Base-by-base conservation (phyloP, 2,888 invertebrate species). In the Eudasyphora cyanicolor region DNA sequence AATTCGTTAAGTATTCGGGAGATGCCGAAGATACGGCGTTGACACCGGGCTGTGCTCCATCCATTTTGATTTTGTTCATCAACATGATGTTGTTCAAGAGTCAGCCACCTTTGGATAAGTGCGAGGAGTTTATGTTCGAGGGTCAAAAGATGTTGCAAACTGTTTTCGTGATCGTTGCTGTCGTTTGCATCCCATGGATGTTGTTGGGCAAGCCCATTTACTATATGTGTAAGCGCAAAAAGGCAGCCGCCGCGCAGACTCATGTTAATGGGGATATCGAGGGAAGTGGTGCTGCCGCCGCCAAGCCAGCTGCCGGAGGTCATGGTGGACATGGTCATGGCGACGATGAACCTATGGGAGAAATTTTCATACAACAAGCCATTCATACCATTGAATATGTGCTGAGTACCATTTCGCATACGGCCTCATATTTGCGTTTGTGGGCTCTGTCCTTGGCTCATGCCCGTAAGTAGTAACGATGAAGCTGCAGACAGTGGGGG, bases 351-450 rank as follows among this genome's bases (percentile, higher is more conserved):
- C 93, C 95, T 3, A 95, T 97, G 92, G 94, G 96, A 86, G 98
- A 98, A 91, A 92, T 98, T 86, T 96, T 97, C 93, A 98, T 98
- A 88, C 96, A 98, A 91, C 98, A 98, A 90, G 96, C 95, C 32
- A 99, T 99, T 88, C 98, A 99, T 92, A 99, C 99, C 0, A 98
- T 99, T 82, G 99, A 99, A 93, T 99, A 97, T 90, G 97, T 98
- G 86, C 94, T 99, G 86, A 98, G 98, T 88, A 98, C 98, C 80
- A 95, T 99, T 86, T 98, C 98, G 0, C 98, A 99, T 91, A 99
- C 99, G 0, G 99, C 99, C 0, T 98, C 98, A 0, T 99, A 99
- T 90, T 94, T 99, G 60, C 96, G 99, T 88, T 93, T 99, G 85
- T 99, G 99, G 99, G 99, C 99, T 12, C 93, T 99, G 87, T 98